A percentile compares a stretch with the other conserved stretches of the same genome.
phyloP scores from a whole-genome alignment of 2,113 vertebrate genomes.

The Tragulus kanchil region DNA sequence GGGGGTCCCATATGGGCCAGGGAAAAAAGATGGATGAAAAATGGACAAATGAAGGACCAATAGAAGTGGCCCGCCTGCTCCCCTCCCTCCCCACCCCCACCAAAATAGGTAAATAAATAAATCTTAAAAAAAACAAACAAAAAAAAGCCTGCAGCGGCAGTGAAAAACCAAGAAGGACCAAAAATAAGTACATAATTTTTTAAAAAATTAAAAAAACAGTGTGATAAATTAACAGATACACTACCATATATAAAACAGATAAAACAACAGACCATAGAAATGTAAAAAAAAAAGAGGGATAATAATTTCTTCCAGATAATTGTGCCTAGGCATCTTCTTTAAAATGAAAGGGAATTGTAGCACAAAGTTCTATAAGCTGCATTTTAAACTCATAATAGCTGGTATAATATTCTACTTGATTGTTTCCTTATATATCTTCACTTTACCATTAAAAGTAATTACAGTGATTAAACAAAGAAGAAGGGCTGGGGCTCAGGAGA shows the following conservation, averaged over 20 bases:
- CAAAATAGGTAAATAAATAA: no score
- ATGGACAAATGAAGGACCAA: no score
- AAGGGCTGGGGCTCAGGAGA: not conserved
- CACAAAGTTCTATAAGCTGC: not conserved
- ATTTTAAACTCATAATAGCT: not conserved
- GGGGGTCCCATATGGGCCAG: no score
- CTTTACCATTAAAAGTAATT: conserved; percentile 50
- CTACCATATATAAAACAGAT: not conserved
- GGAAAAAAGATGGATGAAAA: no score
- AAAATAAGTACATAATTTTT: no score
- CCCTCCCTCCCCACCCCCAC: no score
- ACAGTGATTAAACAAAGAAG: conserved; percentile 38
- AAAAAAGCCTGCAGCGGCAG: no score
- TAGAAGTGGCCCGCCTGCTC: no score
- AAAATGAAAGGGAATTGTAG: not conserved
- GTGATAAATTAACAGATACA: not conserved
- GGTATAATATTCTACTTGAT: not conserved
- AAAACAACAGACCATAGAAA: not conserved
- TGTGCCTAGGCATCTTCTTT: not conserved
- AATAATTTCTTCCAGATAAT: conserved; percentile 35
- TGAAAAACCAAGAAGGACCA: no score
- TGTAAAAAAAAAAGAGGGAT: not conserved
- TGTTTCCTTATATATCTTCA: not conserved
- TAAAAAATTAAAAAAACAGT: no score
- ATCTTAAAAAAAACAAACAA: no score